Percentiles rank a stretch among this genome's conserved stretches.
phyloP scores from a whole-genome alignment of 2,888 invertebrate genomes.

The Physocephala rufipes region DNA sequence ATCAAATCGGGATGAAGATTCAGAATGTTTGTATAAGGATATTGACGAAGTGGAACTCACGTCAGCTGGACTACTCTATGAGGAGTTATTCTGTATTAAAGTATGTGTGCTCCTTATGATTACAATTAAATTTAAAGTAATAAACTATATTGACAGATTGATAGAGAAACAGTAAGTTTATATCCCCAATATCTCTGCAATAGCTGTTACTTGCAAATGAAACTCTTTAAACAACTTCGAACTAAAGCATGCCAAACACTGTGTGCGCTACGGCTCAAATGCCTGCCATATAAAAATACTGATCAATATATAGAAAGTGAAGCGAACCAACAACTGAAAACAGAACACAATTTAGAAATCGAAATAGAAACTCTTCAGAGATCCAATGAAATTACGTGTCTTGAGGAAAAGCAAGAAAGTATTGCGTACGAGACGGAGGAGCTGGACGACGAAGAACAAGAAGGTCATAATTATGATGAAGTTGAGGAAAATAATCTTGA shows the following conservation, averaged over 20 bases:
- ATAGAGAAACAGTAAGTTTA: slow-evolving; percentile 34
- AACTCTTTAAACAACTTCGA: slow-evolving; percentile 53
- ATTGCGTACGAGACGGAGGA: background rate
- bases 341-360: background rate
- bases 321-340: background rate
- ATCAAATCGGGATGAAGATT: slow-evolving; percentile 47
- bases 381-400: background rate
- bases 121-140: background rate
- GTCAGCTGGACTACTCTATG: slow-evolving; percentile 47
- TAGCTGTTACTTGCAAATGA: slow-evolving; percentile 54
- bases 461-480: background rate
- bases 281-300: background rate
- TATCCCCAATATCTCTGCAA: slow-evolving; percentile 52
- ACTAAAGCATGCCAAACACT: slow-evolving; percentile 49
- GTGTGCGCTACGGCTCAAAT: slow-evolving; percentile 21
- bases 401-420: background rate
- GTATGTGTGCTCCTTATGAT: slow-evolving; percentile 39
- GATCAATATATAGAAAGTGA: background rate
- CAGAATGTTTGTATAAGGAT: slow-evolving; percentile 42
- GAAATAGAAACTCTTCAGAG: background rate
- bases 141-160: slow-evolving; percentile 30
- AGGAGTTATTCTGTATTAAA: slow-evolving; percentile 46
- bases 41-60: slow-evolving; percentile 36
- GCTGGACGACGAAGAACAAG: background rate
- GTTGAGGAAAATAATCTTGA: slow-evolving; percentile 2